These are phyloP conservation scores for Corythoichthys haematopterus DNA, from an alignment of 2,113 vertebrate species.

Conservation along the genomic window DNA sequence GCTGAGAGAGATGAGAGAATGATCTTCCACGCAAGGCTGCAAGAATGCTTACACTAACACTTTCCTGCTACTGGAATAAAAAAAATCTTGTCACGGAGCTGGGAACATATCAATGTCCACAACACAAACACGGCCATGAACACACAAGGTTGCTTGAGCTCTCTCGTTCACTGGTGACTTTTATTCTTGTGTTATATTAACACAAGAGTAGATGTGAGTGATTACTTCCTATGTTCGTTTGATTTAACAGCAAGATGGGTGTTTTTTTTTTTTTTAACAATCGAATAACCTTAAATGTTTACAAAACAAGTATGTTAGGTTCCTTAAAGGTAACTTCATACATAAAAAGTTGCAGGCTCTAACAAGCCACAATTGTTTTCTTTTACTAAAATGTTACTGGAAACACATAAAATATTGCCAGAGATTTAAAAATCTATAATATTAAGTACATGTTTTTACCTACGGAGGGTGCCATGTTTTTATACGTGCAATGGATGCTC, in stretches of 20 bases:
- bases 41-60: constrained; percentile 63
- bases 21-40: constrained; percentile 46
- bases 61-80: constrained; percentile 29
- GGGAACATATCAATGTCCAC: constrained; percentile 47
- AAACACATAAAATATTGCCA: too few species aligned
- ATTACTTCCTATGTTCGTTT: background rate
- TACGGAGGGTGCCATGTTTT: too few species aligned
- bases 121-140: constrained; percentile 27
- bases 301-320: background rate
- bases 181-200: background rate
- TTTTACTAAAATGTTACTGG: too few species aligned
- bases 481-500: too few species aligned
- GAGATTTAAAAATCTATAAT: too few species aligned
- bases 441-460: too few species aligned
- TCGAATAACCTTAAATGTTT: background rate
- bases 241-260: too few species aligned
- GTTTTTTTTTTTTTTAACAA: too few species aligned
- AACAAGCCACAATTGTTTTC: too few species aligned
- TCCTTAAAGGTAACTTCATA: background rate
- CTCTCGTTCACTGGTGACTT: background rate
- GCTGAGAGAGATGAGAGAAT: constrained; percentile 58
- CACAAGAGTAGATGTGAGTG: background rate
- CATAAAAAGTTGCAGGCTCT: too few species aligned
- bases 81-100: constrained; percentile 26
- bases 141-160: constrained; percentile 23